Evolutionary conservation across 2,797 vertebrate species (phyloP), one percentile per base, ranked within the genome.

Genomic region (Esox masquinongy): DNA sequence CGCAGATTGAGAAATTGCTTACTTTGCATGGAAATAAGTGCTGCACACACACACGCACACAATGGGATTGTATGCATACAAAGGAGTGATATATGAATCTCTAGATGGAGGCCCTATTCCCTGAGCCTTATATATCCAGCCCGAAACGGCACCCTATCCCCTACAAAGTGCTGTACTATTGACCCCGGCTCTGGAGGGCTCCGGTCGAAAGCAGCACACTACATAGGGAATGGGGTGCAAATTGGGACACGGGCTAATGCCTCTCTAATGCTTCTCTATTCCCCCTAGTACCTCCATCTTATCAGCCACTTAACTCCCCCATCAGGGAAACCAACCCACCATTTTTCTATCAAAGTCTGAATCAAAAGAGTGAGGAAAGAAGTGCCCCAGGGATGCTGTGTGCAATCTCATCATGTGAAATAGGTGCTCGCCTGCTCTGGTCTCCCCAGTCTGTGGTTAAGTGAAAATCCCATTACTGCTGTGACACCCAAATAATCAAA

Each of bases 321-420:
- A 78, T 79, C 70, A 72, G 75, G 59, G 63, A 72, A 66, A 39
- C 73, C 79, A 17, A 11, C 24, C 47, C 66, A 56, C 31, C 79
- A 70, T 82, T 68, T 81, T 77, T 73, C 76, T 82, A 85, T 90
- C 86, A 83, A 85, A 90, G 26, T 22, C 67, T 51, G 85, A 88
- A 91, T 91, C 87, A 89, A 82, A 86, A 53, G 36, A 74, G 74
- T 68, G 67, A 72, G 84, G 84, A 76, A 64, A 77, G 77, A 72
- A 0, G 73, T 36, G 49, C 50, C 77, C 85, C 85, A 1, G 84
- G 86, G 79, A 83, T 79, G 17, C 36, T 26, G 34, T 76, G 80
- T 80, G 83, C 77, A 89, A 88, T 90, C 86, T 86, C 85, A 88
- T 89, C 84, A 87, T 87, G 84, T 82, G 85, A 84, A 90, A 89